These are phyloP conservation scores for Sicus ferrugineus DNA, from an alignment of 2,888 invertebrate genomes.

Conservation along the genomic window DNA sequence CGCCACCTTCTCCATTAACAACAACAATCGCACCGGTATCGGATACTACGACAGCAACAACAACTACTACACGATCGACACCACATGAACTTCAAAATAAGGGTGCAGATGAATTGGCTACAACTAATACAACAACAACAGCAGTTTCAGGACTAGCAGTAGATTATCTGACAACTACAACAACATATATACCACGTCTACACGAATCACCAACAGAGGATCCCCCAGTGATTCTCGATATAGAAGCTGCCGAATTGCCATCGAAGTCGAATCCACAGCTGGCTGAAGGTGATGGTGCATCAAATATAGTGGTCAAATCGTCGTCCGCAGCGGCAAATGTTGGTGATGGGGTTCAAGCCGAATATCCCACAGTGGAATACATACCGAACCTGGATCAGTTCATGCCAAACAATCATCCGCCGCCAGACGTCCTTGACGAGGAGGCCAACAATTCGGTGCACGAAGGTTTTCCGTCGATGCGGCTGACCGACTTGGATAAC, in stretches of 20 bases:
- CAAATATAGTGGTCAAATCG: constrained; percentile 24
- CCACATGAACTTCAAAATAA: constrained; percentile 35
- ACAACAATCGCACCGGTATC: constrained; percentile 44
- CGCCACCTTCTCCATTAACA: constrained; percentile 36
- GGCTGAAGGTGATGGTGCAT: constrained; percentile 35
- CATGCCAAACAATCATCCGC: constrained; percentile 38
- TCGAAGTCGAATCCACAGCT: constrained; percentile 20
- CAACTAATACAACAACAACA: constrained; percentile 45
- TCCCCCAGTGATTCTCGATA: constrained; percentile 49
- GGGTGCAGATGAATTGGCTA: background rate
- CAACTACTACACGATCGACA: constrained; percentile 22
- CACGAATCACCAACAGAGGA: constrained; percentile 38
- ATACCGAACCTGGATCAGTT: constrained; percentile 53
- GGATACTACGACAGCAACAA: constrained; percentile 41
- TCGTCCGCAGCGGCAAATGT: constrained; percentile 43
- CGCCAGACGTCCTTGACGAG: constrained; percentile 50
- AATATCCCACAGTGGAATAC: constrained; percentile 60
- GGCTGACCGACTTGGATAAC: constrained; percentile 51
- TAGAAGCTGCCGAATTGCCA: constrained; percentile 44
- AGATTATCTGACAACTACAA: constrained; percentile 42
- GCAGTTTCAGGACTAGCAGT: constrained; percentile 40
- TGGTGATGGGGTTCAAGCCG: constrained; percentile 47
- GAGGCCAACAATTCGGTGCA: constrained; percentile 63
- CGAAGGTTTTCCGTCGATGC: constrained; percentile 56
- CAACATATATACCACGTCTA: constrained; percentile 40